Conservation (phyloP, 1,140 invertebrate species). For the Mamestra configurata region DNA sequence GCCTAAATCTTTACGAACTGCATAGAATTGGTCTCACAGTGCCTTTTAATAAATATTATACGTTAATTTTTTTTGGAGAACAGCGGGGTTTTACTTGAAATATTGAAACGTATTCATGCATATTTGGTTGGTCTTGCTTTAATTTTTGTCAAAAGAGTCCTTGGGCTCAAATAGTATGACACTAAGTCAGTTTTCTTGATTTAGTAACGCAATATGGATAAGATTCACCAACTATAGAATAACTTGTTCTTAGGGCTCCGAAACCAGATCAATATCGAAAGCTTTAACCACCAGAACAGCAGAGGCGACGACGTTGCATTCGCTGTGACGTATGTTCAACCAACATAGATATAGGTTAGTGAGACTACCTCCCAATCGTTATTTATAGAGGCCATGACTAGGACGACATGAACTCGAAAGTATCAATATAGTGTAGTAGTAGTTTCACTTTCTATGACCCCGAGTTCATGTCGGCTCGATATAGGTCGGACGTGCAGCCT, state of each 20-base stretch:
- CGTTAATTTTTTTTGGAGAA: too few relatives aligned
- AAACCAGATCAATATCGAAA: background rate
- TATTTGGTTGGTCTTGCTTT: too few relatives aligned
- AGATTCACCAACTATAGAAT: too few relatives aligned
- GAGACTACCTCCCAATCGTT: background rate
- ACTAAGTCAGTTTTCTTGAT: background rate
- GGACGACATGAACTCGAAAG: background rate
- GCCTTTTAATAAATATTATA: too few relatives aligned
- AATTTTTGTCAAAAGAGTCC: too few relatives aligned
- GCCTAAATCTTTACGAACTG: too few relatives aligned
- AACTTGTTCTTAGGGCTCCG: background rate
- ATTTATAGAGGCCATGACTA: background rate
- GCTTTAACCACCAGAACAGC: background rate
- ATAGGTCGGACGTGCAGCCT: background rate
- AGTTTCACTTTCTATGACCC: constrained; percentile 17
- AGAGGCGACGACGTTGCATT: background rate
- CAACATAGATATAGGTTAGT: background rate
- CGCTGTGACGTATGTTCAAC: background rate
- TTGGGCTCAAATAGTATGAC: background rate
- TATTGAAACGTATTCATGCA: too few relatives aligned
- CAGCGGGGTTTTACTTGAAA: too few relatives aligned
- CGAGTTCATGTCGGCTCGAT: background rate
- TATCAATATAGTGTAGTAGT: background rate
- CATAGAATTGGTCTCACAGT: too few relatives aligned
- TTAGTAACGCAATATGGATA: too few relatives aligned